Evolutionary conservation across 2,888 invertebrate genomes (phyloP).

Genomic region (Tipula lateralis): DNA sequence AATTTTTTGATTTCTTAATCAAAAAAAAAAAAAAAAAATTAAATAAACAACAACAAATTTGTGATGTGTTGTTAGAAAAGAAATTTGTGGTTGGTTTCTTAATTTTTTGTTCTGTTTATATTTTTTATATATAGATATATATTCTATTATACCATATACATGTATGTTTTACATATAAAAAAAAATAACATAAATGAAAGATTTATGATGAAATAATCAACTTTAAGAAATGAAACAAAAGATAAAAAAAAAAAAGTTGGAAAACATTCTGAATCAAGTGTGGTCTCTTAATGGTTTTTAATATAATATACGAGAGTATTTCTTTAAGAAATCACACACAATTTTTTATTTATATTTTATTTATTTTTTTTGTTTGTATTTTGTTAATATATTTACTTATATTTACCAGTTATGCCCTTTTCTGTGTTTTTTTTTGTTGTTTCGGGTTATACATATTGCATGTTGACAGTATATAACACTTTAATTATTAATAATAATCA

Average conservation of each 20-base stretch:
- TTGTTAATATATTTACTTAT: conserved; percentile 16
- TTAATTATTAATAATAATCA: conserved; percentile 15
- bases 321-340: conserved; percentile 5
- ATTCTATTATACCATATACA: neutral
- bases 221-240: conserved; percentile 11
- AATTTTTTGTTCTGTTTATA: neutral
- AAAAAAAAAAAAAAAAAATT: neutral
- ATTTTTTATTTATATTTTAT: too few species aligned
- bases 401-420: conserved; percentile 16
- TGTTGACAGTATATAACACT: conserved; percentile 24
- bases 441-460: neutral
- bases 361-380: neutral
- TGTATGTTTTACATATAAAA: neutral
- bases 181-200: conserved; percentile 3
- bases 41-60: neutral
- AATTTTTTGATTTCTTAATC: conserved; percentile 19
- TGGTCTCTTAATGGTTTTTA: conserved; percentile 20
- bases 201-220: conserved; percentile 19
- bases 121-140: too few species aligned
- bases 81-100: conserved; percentile 19
- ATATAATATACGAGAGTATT: neutral
- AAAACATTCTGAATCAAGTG: neutral
- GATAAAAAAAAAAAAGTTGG: neutral
- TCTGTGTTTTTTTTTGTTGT: neutral
- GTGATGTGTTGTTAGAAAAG: neutral